phyloP scores from a whole-genome alignment of 2,888 invertebrate species.

The Andrena bicolor region DNA sequence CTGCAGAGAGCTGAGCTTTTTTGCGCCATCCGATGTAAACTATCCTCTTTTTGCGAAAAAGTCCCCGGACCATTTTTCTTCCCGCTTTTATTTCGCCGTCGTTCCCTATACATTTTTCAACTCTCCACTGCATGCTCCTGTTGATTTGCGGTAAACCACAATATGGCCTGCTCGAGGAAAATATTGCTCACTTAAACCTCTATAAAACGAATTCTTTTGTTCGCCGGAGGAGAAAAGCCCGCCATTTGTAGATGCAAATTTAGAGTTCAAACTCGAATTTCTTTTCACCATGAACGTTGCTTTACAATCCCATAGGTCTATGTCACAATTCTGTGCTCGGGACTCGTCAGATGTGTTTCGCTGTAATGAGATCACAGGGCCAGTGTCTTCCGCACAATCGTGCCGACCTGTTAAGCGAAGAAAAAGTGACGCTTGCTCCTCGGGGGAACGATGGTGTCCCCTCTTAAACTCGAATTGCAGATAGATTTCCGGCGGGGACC shows the following conservation, averaged over 20 bases:
- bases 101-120: constrained; percentile 43
- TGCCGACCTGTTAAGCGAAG: background rate
- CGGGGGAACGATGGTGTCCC: background rate
- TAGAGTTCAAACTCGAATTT: constrained; percentile 8
- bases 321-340: too few relatives aligned
- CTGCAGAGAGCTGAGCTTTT: background rate
- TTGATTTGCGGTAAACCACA: constrained; percentile 54
- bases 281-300: background rate
- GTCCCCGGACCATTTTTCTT: constrained; percentile 22
- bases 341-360: background rate
- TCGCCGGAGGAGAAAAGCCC: background rate
- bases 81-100: constrained; percentile 29
- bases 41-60: constrained; percentile 20
- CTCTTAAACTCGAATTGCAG: constrained; percentile 11
- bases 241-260: constrained; percentile 1
- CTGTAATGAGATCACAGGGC: background rate
- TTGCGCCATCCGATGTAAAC: constrained; percentile 22
- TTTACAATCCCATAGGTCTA: background rate
- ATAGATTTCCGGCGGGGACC: constrained; percentile 24
- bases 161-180: constrained; percentile 31
- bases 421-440: constrained; percentile 14
- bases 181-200: constrained; percentile 39
- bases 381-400: background rate
- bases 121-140: constrained; percentile 24
- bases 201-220: constrained; percentile 37